Evolutionary conservation across 2,113 vertebrate species (phyloP).

Genomic region (Pitta sordida): DNA sequence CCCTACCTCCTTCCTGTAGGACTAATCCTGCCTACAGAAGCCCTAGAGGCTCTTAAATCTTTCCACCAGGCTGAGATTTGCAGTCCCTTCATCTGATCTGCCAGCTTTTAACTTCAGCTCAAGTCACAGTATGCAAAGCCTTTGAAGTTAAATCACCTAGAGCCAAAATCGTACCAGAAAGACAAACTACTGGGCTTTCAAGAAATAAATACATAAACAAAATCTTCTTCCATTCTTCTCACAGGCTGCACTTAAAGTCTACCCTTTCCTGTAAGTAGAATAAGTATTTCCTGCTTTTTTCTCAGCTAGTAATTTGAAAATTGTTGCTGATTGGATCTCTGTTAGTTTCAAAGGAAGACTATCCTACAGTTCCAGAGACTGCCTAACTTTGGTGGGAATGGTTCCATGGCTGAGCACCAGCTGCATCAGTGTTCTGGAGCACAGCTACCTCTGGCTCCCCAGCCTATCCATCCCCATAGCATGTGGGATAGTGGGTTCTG

Average conservation of each 20-base stretch:
- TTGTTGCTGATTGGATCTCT: background rate
- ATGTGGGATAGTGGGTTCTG: background rate
- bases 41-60: background rate
- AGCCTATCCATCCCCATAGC: background rate
- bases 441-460: background rate
- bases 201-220: background rate
- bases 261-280: background rate
- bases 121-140: background rate
- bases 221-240: background rate
- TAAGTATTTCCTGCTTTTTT: background rate
- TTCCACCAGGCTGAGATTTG: background rate
- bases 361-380: background rate
- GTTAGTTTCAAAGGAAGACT: background rate
- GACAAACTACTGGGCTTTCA: background rate
- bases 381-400: background rate
- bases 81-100: background rate
- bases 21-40: background rate
- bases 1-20: background rate
- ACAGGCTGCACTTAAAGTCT: background rate
- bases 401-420: background rate
- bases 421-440: fast-evolving
- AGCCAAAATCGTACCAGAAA: background rate
- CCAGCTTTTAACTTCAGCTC: constrained; percentile 7
- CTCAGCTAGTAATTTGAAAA: background rate
- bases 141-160: background rate